Conservation (phyloP, 2,797 vertebrate species). For the Balearica regulorum region DNA sequence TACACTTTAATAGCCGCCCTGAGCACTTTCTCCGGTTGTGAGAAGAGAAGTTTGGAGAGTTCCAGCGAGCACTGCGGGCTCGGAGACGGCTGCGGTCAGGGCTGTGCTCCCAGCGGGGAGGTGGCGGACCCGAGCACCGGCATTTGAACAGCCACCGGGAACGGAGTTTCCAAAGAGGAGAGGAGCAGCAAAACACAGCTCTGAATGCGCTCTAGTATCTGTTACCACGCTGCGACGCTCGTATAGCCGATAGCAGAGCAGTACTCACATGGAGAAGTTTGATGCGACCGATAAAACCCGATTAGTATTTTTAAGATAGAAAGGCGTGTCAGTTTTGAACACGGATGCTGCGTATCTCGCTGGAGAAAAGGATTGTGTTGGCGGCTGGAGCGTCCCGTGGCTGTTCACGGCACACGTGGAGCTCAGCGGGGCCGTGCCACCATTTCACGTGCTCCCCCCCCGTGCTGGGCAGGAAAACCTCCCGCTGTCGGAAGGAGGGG, state of each 20-base stretch:
- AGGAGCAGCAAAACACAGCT: background rate
- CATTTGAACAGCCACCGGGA: background rate
- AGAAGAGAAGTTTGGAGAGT: background rate
- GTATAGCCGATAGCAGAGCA: background rate
- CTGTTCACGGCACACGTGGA: background rate
- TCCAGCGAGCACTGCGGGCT: accelerated
- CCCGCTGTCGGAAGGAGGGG: accelerated
- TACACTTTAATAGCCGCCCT: background rate
- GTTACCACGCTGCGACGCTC: background rate
- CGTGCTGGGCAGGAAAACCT: background rate
- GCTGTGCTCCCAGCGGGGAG: background rate
- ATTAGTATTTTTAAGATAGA: background rate
- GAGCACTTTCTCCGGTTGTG: background rate
- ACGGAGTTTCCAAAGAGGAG: background rate
- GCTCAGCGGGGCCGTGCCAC: background rate
- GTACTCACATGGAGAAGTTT: background rate
- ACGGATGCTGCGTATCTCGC: accelerated
- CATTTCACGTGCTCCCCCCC: background rate
- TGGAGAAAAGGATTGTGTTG: background rate
- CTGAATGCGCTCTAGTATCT: background rate
- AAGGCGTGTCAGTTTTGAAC: background rate
- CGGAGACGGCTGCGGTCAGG: background rate
- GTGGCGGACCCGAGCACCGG: no score
- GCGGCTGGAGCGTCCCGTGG: accelerated
- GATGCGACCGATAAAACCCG: background rate